Percentiles rank a stretch among this genome's conserved stretches.
Evolutionary conservation across 2,888 invertebrate genomes (phyloP).

Genomic region (Agapostemon virescens): DNA sequence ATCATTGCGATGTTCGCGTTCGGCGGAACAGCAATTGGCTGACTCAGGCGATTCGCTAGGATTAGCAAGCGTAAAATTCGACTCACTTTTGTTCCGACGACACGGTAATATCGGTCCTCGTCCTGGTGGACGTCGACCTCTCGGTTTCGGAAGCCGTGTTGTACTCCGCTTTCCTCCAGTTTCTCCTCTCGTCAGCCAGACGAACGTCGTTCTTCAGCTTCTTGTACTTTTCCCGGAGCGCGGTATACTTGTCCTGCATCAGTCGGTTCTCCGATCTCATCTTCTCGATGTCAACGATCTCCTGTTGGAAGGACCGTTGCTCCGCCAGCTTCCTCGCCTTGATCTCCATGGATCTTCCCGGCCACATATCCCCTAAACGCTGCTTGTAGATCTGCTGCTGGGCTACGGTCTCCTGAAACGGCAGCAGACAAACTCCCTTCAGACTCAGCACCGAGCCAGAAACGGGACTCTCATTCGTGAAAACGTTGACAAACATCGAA

Average conservation of each 20-base stretch:
- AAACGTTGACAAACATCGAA: constrained; percentile 13
- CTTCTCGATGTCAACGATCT: constrained; percentile 83
- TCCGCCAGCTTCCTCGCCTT: constrained; percentile 78
- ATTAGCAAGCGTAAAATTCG: neutral
- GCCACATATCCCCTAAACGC: constrained; percentile 84
- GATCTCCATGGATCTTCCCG: constrained; percentile 83
- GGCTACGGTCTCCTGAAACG: constrained; percentile 84
- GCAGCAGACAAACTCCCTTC: constrained; percentile 25
- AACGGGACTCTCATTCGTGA: constrained; percentile 1
- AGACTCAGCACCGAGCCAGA: neutral
- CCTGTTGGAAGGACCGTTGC: constrained; percentile 71
- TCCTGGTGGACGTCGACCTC: constrained; percentile 85
- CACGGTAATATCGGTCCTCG: constrained; percentile 84
- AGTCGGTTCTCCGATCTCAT: constrained; percentile 87
- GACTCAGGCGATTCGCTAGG: neutral
- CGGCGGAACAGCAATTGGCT: constrained; percentile 26
- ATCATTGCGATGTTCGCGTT: neutral
- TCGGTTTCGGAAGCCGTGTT: constrained; percentile 91
- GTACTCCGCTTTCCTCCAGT: constrained; percentile 81
- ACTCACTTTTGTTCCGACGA: constrained; percentile 80
- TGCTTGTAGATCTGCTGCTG: constrained; percentile 86
- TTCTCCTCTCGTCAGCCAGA: constrained; percentile 88
- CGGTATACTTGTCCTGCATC: constrained; percentile 89
- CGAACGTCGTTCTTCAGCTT: constrained; percentile 90
- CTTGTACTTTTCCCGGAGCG: constrained; percentile 90